Evolutionary conservation across 2,113 vertebrate species (phyloP), one percentile per base, ranked within the genome.

Genomic region (Pagrus major): DNA sequence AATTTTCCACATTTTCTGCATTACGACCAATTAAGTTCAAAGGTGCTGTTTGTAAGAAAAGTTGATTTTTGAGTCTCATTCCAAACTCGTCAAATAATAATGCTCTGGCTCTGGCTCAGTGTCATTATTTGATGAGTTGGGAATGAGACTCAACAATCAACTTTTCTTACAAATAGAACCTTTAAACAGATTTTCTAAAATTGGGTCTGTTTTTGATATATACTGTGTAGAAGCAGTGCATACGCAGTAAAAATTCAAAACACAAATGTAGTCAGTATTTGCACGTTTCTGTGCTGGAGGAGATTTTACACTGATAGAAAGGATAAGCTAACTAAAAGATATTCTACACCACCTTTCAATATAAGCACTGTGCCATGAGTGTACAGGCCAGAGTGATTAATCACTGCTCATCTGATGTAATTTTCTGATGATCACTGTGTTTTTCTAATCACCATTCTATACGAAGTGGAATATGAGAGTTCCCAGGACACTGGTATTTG

Each of bases 401-500:
- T 85, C 66, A 80, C 27, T 23, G 56, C 55, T 86, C 68, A 84
- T 84, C 18, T 23, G 2, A 52, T 56, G 60, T 60, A 54, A 89
- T 86, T 90, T 89, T 87, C 70, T 78, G 78, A 79, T 86, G 80
- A 80, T 79, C 46, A 41, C 27, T 41, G 33, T 52, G 80, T 79
- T 90, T 88, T 86, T 80, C 71, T 77, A 51, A 70, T 69, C 54
- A 61, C 21, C 61, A 49, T 76, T 87, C 71, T 75, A 76, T 69
- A 75, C 23, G 39, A 81, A 83, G 67, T 60, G 41, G 85, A 49
- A 78, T 81, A 67, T 46, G 37, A 85, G 51, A 80, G 88, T 93
- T 94, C 87, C 87, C 89, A 93, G 83, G 84, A 88, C 91, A 92
- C 81, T 88, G 85, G 76, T 74, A 68, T 92, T 92, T 88, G 80